These are phyloP conservation scores for Amphiprion ocellaris DNA, from an alignment of 2,113 vertebrate species.

Conservation along the genomic window DNA sequence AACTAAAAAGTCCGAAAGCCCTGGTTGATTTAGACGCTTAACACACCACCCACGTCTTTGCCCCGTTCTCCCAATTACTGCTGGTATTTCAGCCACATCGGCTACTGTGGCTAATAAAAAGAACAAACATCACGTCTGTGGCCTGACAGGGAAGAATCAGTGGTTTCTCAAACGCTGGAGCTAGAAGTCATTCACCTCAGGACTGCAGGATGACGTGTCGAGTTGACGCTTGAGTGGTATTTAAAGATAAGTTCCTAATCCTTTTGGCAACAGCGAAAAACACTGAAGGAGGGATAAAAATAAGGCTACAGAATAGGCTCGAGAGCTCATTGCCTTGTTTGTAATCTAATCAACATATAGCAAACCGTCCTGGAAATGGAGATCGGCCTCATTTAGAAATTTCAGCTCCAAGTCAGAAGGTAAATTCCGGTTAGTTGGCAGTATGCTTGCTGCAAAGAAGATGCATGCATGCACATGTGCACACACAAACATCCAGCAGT, in stretches of 20 bases:
- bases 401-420: neutral
- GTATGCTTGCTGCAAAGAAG: neutral
- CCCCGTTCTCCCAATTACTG: neutral
- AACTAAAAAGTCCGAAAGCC: slow-evolving; percentile 44
- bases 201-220: slow-evolving; percentile 58
- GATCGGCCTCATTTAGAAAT: slow-evolving; percentile 33
- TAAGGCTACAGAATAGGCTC: slow-evolving; percentile 44
- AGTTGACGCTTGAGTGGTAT: slow-evolving; percentile 61
- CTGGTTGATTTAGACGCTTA: slow-evolving; percentile 62
- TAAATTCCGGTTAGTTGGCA: neutral
- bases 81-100: slow-evolving; percentile 31
- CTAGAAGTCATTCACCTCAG: slow-evolving; percentile 44
- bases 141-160: slow-evolving; percentile 23
- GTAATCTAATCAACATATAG: slow-evolving; percentile 37
- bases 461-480: neutral
- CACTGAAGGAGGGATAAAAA: slow-evolving; percentile 48
- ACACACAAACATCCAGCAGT: neutral
- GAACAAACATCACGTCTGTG: slow-evolving; percentile 45
- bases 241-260: slow-evolving; percentile 73
- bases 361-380: slow-evolving; percentile 20
- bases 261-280: slow-evolving; percentile 60
- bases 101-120: slow-evolving; percentile 43
- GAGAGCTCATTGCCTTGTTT: slow-evolving; percentile 37
- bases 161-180: slow-evolving; percentile 28
- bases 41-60: slow-evolving; percentile 36